Base-by-base conservation (phyloP, 2,797 vertebrate species). In the Melanotaenia parkinsoni region DNA sequence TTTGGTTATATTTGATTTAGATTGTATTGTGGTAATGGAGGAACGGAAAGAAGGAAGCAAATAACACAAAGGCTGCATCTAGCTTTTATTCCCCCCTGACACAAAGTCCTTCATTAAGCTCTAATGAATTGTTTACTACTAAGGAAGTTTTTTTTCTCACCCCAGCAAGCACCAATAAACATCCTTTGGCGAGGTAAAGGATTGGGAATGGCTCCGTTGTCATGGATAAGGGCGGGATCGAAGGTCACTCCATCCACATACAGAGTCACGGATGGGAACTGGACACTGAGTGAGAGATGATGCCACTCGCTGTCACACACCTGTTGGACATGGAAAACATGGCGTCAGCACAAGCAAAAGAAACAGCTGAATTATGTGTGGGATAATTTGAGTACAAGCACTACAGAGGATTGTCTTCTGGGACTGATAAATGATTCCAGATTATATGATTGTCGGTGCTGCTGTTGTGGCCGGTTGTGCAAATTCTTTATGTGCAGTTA, bases 231-330 rank as follows among this genome's bases (percentile, higher is more conserved):
- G 5, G 98, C 98, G 0, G 98, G 98, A 93, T 99, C 98, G 0
- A 98, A 99, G 50, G 98, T 98, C 83, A 99, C 98, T 0, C 98
- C 98, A 3, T 99, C 98, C 1, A 98, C 96, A 0, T 97, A 99
- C 9, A 99, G 94, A 0, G 96, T 97, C 69, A 99, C 96, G 0
- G 97, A 98, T 53, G 98, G 98, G 84, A 98, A 99, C 91, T 99
- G 97, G 28, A 99, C 94, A 30, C 97, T 99, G 76, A 99, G 96
- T 22, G 97, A 98, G 0, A 99, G 97, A 72, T 99, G 97, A 88
- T 99, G 98, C 98, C 98, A 99, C 80, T 98, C 97, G 0, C 97
- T 97, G 59, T 99, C 98, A 1, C 98, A 99, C 64, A 98, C 97
- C 98, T 99, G 86, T 61, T 8, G 58, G 61, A 51, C 13, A 74